phyloP scores from a whole-genome alignment of 2,113 vertebrate genomes.

The Okapia johnstoni region DNA sequence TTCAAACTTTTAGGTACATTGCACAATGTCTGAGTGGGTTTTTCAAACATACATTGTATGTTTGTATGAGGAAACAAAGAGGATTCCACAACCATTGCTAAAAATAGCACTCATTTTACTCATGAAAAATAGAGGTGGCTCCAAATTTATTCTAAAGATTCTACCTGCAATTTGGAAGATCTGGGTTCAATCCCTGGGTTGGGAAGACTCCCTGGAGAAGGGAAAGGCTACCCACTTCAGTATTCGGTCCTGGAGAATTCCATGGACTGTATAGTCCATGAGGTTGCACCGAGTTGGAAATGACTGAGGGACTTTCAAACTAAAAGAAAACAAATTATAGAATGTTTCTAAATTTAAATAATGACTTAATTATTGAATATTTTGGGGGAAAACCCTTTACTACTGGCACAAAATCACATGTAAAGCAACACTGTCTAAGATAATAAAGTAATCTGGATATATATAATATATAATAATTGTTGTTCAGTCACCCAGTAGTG shows the following conservation, averaged over 20 bases:
- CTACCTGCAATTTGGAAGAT: background rate
- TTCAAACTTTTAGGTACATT: background rate
- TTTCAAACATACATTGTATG: background rate
- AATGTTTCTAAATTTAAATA: background rate
- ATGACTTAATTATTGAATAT: background rate
- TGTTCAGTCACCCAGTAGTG: background rate
- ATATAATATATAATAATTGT: background rate
- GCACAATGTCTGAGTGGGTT: background rate
- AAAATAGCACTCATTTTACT: background rate
- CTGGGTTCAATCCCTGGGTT: background rate
- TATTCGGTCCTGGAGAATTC: background rate
- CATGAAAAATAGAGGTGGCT: background rate
- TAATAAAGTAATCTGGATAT: background rate
- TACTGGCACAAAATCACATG: background rate
- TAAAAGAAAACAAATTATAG: background rate
- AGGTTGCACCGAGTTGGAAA: background rate
- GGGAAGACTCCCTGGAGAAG: background rate
- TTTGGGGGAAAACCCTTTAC: background rate
- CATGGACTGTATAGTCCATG: background rate
- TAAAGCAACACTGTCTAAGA: background rate
- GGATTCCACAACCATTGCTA: background rate
- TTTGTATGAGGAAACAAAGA: background rate
- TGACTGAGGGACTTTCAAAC: background rate
- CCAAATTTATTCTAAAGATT: background rate
- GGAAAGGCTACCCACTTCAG: background rate